A percentile compares a stretch with the other conserved stretches of the same genome.
phyloP scores from a whole-genome alignment of 2,797 vertebrate species.

The Glossophaga mutica region DNA sequence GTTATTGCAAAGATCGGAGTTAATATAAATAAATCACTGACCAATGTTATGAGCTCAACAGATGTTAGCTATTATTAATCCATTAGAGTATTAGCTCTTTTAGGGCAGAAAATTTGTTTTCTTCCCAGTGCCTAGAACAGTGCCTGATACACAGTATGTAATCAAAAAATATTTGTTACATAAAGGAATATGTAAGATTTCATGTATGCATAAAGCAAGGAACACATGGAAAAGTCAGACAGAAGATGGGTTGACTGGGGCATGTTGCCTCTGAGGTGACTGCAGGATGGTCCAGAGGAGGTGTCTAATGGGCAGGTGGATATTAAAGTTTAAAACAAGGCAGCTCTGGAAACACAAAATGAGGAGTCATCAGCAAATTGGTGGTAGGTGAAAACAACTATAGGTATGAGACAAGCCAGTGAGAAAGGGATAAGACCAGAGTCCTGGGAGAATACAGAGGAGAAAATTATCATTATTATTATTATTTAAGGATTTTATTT shows the following conservation, averaged over 20 bases:
- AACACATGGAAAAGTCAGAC: background rate
- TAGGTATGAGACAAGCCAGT: background rate
- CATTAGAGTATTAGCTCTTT: background rate
- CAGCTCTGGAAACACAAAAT: background rate
- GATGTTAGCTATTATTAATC: background rate
- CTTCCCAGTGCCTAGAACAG: background rate
- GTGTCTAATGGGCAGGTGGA: background rate
- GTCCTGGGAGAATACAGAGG: background rate
- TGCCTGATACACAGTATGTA: too few relatives aligned
- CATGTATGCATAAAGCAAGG: background rate
- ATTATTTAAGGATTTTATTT: too few relatives aligned
- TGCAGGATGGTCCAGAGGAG: background rate
- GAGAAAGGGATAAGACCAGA: background rate
- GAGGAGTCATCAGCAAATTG: background rate
- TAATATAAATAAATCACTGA: background rate
- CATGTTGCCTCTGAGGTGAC: background rate
- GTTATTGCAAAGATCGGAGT: background rate
- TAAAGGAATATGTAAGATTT: background rate
- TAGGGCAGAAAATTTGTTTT: background rate
- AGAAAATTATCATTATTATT: background rate
- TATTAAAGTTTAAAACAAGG: slow-evolving; percentile 11
- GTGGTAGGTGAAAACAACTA: background rate
- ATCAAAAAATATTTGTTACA: background rate
- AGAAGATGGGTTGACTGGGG: background rate
- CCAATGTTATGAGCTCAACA: background rate